Base-by-base conservation (phyloP, 1,140 invertebrate species). In the Drosophila auraria region DNA sequence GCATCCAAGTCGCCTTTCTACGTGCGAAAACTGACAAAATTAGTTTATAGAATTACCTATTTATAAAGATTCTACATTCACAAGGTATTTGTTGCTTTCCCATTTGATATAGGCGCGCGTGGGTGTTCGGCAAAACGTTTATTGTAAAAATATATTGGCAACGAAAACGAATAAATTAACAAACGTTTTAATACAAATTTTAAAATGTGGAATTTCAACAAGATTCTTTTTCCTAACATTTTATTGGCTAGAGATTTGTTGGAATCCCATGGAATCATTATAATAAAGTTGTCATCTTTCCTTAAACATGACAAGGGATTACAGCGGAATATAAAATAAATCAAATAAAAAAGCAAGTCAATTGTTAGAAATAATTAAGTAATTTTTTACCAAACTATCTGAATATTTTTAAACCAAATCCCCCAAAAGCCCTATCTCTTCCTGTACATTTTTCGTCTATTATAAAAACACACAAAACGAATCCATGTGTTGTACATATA, bases 1-100 rank as follows among this genome's bases (percentile, higher is more conserved):
- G 8, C 30, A 53, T 77, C 74, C 38, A 53, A 61, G 45, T 38
- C 65, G 14, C 50, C 44, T 65, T 58, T 64, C 71, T 84, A 84
- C 81, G 78, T 89, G 84, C 69, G 63, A 69, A 87, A 89, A 89
- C 70, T 84, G 64, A 82, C 81, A 84, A 87, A 84, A 90, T 84
- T 79, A 90, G 63, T 72, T 78, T 83, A 23, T 44, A 54, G 20
- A 75, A 81, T 69, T 51, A 11, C 47, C 61, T 87, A 87, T 84
- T 89, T 81, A 71, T 87, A 87, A 63, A 3, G 5, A 47, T 56
- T 14, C 8, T n/a, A 70, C 27, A 58, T 36, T 45, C 14, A 17
- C 36, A 56, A 3, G 17, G 12, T 51, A 53, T 27, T 36, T 30
- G 27, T 14, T n/a, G 23, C 8, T 45, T 78, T 61, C 53, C 58